Evolutionary conservation across 2,113 vertebrate species (phyloP).

Genomic region (Epinephelus moara): DNA sequence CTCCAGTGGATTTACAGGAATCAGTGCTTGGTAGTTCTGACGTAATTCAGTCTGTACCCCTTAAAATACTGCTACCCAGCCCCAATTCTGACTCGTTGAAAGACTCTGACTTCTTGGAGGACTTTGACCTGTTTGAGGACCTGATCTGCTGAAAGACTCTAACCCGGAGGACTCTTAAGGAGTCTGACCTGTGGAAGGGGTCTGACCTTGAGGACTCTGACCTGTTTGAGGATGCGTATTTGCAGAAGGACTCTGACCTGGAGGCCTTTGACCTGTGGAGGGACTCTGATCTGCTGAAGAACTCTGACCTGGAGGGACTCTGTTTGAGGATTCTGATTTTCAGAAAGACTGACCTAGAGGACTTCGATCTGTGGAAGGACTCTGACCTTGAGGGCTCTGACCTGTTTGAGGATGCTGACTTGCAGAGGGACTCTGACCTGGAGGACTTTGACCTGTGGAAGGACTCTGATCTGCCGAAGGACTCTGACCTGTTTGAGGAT

Average conservation of each 20-base stretch:
- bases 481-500: neutral
- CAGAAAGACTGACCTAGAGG: conserved; percentile 55
- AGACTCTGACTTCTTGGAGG: conserved; percentile 62
- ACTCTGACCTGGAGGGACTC: conserved; percentile 21
- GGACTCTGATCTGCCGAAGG: neutral
- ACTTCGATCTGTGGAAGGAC: neutral
- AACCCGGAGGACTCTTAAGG: too few species aligned
- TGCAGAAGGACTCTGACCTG: conserved; percentile 54
- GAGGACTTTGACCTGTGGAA: conserved; percentile 58
- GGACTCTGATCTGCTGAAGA: too few species aligned
- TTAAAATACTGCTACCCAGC: too few species aligned
- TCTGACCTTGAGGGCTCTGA: neutral
- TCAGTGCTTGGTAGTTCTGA: too few species aligned
- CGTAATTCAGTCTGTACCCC: too few species aligned
- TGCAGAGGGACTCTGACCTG: conserved; percentile 65
- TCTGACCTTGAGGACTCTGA: too few species aligned
- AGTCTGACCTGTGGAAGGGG: too few species aligned
- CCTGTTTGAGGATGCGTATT: neutral
- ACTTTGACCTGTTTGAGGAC: conserved; percentile 5
- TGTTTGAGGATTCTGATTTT: conserved; percentile 37
- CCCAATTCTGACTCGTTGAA: too few species aligned
- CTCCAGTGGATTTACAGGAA: too few species aligned
- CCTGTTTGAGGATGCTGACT: conserved; percentile 57
- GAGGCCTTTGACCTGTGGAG: too few species aligned
- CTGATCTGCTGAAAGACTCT: too few species aligned